These are phyloP conservation scores for Illadopsis cleaveri DNA, from an alignment of 2,113 vertebrate species.

Conservation along the genomic window DNA sequence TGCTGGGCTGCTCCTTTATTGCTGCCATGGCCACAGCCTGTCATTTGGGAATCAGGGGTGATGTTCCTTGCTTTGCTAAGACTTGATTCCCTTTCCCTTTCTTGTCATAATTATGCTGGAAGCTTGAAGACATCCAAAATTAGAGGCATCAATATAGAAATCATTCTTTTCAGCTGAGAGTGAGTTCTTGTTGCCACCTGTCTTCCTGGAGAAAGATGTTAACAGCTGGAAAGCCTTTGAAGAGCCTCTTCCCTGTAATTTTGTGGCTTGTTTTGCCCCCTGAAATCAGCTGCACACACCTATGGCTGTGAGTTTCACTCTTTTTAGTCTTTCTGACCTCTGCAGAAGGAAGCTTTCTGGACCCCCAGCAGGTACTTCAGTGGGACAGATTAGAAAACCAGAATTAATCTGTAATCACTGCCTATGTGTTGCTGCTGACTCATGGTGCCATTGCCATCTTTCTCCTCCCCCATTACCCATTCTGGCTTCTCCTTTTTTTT, in stretches of 20 bases:
- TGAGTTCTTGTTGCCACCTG: not conserved
- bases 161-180: not conserved
- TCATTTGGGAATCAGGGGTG: not conserved
- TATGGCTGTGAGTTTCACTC: not conserved
- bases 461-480: not conserved
- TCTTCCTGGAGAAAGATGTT: not conserved
- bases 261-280: not conserved
- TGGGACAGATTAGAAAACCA: not conserved
- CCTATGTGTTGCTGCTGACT: not conserved
- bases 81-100: not conserved
- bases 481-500: conserved; percentile 31
- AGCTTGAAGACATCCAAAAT: conserved; percentile 23
- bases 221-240: not conserved
- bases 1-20: not conserved
- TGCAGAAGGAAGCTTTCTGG: not conserved
- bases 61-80: not conserved
- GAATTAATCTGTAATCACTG: not conserved
- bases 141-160: not conserved
- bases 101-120: not conserved
- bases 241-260: not conserved
- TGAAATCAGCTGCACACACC: not conserved
- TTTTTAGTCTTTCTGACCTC: not conserved
- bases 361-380: not conserved
- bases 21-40: not conserved
- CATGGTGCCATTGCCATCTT: rapidly evolving